Evolutionary conservation across 2,888 invertebrate species (phyloP), one percentile per base, ranked within the genome.

Genomic region (Dinocampus coccinellae): DNA sequence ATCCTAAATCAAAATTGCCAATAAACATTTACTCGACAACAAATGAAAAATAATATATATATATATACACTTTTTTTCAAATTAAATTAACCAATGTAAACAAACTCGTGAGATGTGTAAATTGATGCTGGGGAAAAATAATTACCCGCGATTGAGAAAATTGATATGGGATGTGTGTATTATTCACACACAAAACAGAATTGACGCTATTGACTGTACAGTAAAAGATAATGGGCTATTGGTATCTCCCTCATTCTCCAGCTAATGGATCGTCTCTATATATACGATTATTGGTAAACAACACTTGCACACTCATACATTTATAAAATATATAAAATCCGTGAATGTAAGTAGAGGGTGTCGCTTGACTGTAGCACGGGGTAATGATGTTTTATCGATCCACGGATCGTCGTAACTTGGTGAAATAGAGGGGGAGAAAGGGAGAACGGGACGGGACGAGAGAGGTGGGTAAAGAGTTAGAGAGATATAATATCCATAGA

Each of bases 361-460:
- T 70, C 64, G 64, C 57, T 70, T 13, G 55, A 24, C 24, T 36
- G 10, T 39, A 47, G 69, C 58, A 22, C 34, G 58, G 73, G 69
- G 62, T 68, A 69, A 69, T 62, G 73, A 73, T 73, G 73, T 64
- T 70, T 72, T 63, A 72, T 64, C 70, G 53, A 68, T 64, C 26
- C 22, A n/a, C 24, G 29, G 72, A 73, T 69, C 60, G 58, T 62
- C 68, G 73, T 75, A 72, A 74, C 70, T 75, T 70, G 52, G 66
- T 64, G 36, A 24, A 24, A 34, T 53, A 53, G 22, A 57, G 39
- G 36, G n/a, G 20, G 16, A 34, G 52, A 34, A 53, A 33, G 42
- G 10, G 33, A 33, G 58, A 34, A 4, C 10, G n/a, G 33, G 58
- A 10, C 20, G 33, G 34, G 20, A n/a, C n/a, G n/a, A n/a, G n/a